Conservation (phyloP, 2,113 vertebrate species). For the Callithrix jacchus region DNA sequence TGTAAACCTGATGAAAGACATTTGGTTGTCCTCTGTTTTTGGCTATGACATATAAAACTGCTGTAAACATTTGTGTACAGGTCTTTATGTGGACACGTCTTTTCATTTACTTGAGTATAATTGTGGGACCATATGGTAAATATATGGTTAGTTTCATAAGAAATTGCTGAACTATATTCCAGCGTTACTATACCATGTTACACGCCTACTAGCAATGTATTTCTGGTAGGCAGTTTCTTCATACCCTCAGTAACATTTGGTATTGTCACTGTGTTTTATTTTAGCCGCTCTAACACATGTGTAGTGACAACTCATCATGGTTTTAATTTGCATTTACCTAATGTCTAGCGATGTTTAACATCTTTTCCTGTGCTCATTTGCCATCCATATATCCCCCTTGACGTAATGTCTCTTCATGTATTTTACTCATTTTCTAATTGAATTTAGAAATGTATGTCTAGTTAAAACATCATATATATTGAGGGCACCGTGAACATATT, state of each 20-base stretch:
- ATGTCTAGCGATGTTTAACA: background rate
- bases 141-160: background rate
- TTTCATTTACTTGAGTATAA: background rate
- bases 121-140: background rate
- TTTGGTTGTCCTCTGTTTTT: background rate
- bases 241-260: background rate
- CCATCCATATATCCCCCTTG: background rate
- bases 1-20: background rate
- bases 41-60: background rate
- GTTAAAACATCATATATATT: background rate
- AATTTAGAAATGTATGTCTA: background rate
- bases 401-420: background rate
- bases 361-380: background rate
- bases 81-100: background rate
- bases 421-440: background rate
- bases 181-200: background rate
- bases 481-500: background rate
- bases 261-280: background rate
- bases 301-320: background rate
- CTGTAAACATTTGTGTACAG: background rate
- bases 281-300: background rate
- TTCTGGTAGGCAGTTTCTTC: background rate
- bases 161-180: background rate
- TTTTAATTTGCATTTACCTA: background rate
- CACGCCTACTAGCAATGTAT: background rate